phyloP scores from a whole-genome alignment of 1,140 invertebrate species.

The Pachyrhynchus sulphureomaculatus region DNA sequence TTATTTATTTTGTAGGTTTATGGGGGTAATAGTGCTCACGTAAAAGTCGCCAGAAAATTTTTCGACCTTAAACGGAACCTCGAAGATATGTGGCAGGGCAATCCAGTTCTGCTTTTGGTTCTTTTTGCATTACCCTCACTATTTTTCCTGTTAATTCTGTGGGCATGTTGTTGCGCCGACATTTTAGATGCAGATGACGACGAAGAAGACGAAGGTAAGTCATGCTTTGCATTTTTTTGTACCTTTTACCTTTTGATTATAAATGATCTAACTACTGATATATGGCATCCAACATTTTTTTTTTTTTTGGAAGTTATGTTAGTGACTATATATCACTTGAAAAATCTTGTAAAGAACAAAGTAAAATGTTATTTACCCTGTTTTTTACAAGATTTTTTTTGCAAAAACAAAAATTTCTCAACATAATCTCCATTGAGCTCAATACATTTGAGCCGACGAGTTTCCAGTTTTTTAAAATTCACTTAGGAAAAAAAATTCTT shows the following conservation, averaged over 20 bases:
- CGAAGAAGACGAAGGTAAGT: constrained; percentile 53
- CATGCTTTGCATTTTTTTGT: not conserved
- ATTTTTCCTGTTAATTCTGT: constrained; percentile 90
- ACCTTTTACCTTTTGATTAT: constrained; percentile 14
- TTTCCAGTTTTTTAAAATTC: no score
- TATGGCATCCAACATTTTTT: no score
- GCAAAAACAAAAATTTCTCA: no score
- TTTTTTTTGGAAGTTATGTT: no score
- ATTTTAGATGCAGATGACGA: constrained; percentile 91
- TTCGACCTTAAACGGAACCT: constrained; percentile 76
- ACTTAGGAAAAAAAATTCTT: no score
- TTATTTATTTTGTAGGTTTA: constrained; percentile 64
- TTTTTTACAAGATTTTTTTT: no score
- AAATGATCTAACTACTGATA: no score
- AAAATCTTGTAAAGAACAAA: no score
- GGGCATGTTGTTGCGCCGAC: constrained; percentile 91
- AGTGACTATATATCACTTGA: no score
- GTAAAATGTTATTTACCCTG: no score
- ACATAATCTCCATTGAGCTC: no score
- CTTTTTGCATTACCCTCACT: constrained; percentile 86
- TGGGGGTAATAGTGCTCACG: constrained; percentile 75
- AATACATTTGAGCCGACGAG: no score
- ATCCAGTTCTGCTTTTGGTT: constrained; percentile 85
- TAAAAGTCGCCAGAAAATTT: constrained; percentile 71
- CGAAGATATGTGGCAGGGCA: constrained; percentile 84